These are phyloP conservation scores for Bombus affinis DNA, from an alignment of 1,140 invertebrate genomes.

Conservation along the genomic window DNA sequence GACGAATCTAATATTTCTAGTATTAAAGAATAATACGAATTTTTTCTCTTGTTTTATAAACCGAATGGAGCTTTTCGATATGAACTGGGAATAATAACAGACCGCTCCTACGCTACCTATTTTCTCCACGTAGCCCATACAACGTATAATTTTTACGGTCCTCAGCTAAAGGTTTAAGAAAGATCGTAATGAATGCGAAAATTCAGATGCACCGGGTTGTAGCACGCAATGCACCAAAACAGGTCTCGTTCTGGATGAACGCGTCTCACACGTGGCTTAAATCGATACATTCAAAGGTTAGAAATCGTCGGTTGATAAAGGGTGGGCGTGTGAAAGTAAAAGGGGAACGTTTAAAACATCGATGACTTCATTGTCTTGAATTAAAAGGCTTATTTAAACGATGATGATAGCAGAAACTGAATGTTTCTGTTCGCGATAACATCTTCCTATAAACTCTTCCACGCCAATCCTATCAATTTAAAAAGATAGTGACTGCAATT, in stretches of 20 bases:
- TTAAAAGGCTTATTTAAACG: not conserved
- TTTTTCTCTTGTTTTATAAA: not conserved
- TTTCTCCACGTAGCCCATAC: not conserved
- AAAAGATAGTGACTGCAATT: not conserved
- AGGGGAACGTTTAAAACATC: not conserved
- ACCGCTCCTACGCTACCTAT: not conserved
- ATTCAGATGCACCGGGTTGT: conserved; percentile 36
- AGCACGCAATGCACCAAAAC: conserved; percentile 47
- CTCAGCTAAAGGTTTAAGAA: conserved; percentile 21
- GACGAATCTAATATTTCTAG: not conserved
- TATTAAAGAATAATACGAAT: not conserved
- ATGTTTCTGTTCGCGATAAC: conserved; percentile 1
- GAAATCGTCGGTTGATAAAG: conserved; percentile 26
- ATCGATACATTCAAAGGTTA: conserved; percentile 49
- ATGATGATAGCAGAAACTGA: not conserved
- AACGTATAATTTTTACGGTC: not conserved
- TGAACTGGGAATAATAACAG: not conserved
- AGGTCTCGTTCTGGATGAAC: conserved; percentile 4
- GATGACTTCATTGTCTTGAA: conserved; percentile 3
- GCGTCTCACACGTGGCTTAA: conserved; percentile 27
- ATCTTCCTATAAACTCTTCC: not conserved
- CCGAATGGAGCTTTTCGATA: too few relatives aligned
- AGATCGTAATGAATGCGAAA: conserved; percentile 42
- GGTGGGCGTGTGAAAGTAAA: too few relatives aligned
- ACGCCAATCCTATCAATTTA: not conserved